phyloP scores from a whole-genome alignment of 1,140 invertebrate genomes.

The Teleogryllus occipitalis region DNA sequence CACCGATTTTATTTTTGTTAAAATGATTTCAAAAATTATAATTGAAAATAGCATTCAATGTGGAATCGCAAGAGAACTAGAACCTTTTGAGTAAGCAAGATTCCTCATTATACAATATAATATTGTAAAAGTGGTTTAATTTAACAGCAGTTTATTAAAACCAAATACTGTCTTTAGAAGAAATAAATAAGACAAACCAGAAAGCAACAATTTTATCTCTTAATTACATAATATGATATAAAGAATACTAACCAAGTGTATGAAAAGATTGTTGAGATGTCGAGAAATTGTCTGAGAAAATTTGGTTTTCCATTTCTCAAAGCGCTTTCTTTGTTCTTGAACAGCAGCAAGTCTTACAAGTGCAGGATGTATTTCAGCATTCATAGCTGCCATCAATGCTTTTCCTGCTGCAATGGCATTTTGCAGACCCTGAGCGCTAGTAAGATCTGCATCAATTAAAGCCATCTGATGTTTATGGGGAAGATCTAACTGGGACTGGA shows the following conservation, averaged over 20 bases:
- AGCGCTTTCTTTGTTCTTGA: slow-evolving; percentile 76
- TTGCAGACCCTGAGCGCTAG: slow-evolving; percentile 59
- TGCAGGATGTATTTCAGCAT: slow-evolving; percentile 55
- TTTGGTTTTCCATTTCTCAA: slow-evolving; percentile 74
- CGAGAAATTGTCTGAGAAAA: slow-evolving; percentile 75
- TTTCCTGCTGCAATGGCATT: slow-evolving; percentile 71
- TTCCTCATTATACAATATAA: too few relatives aligned
- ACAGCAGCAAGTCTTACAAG: slow-evolving; percentile 67
- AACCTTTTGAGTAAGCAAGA: too few relatives aligned
- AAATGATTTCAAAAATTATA: too few relatives aligned
- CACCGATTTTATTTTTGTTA: too few relatives aligned
- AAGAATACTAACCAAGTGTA: slow-evolving; percentile 56
- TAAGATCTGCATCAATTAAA: slow-evolving; percentile 67
- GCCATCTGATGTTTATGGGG: slow-evolving; percentile 57
- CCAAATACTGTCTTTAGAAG: neutral
- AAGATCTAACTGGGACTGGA: slow-evolving; percentile 64
- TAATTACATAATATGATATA: neutral
- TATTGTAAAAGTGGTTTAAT: too few relatives aligned
- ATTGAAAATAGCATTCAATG: too few relatives aligned
- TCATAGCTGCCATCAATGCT: slow-evolving; percentile 68
- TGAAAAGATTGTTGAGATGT: slow-evolving; percentile 88
- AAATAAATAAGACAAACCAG: neutral
- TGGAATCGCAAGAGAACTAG: too few relatives aligned
- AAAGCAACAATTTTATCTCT: neutral
- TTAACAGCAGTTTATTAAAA: too few relatives aligned